Percentiles rank a stretch among this genome's conserved stretches.
Conservation (phyloP, 2,888 invertebrate genomes). For the Scaptomyza caliginosa region DNA sequence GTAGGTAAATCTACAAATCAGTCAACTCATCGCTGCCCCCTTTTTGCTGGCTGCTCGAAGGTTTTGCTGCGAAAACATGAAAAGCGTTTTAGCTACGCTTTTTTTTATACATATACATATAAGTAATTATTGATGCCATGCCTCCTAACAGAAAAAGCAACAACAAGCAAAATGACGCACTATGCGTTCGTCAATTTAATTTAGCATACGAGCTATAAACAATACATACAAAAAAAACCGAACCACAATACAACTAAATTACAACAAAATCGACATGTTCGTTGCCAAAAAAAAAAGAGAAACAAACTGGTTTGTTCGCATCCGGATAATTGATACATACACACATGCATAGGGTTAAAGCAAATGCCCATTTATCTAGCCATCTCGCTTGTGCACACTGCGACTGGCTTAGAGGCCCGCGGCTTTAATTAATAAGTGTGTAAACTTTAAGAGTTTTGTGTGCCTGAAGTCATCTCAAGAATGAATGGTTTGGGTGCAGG, state of each 20-base stretch:
- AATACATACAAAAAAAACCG: neutral
- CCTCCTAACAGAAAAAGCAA: constrained; percentile 3
- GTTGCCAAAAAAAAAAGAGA: constrained; percentile 36
- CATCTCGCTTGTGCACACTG: constrained; percentile 40
- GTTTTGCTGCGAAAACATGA: constrained; percentile 43
- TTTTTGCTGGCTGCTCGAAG: constrained; percentile 11
- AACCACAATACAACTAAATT: constrained; percentile 20
- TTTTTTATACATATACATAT: constrained; percentile 27
- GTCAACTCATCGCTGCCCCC: neutral
- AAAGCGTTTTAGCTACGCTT: constrained; percentile 46
- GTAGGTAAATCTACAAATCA: constrained; percentile 5
- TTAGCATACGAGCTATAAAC: constrained; percentile 31
- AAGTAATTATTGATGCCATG: constrained; percentile 2
- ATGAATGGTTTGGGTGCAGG: constrained; percentile 39
- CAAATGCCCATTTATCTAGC: constrained; percentile 46
- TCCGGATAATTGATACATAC: constrained; percentile 64
- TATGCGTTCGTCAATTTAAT: constrained; percentile 40
- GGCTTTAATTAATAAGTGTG: constrained; percentile 48
- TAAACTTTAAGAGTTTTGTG: constrained; percentile 7
- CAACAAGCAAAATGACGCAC: constrained; percentile 35
- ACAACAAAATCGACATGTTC: constrained; percentile 36
- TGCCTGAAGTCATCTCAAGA: constrained; percentile 30
- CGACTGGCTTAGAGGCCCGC: constrained; percentile 32
- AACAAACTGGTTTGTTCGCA: constrained; percentile 66
- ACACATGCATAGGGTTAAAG: neutral